Conservation (phyloP, 2,113 vertebrate genomes). For the Equus przewalskii region DNA sequence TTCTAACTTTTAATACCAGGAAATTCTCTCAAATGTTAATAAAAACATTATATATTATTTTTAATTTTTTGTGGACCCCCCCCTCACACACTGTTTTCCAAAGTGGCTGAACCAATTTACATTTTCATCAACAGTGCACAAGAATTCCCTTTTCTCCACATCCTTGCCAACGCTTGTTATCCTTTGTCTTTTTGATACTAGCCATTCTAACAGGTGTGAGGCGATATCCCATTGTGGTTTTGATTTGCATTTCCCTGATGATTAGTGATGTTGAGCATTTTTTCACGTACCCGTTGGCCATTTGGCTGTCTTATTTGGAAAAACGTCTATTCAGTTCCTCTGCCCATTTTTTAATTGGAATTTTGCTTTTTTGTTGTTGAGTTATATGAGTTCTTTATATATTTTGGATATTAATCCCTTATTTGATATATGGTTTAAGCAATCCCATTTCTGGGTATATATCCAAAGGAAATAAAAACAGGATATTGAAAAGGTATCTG, state of each 20-base stretch:
- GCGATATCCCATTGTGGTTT: neutral
- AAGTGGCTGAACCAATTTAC: neutral
- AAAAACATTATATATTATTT: neutral
- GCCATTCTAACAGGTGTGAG: neutral
- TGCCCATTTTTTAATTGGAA: neutral
- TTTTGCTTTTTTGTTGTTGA: neutral
- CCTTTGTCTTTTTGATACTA: neutral
- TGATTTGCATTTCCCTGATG: neutral
- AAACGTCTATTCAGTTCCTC: neutral
- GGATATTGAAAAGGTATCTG: neutral
- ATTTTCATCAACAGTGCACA: neutral
- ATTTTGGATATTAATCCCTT: neutral
- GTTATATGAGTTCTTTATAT: neutral
- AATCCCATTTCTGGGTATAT: neutral
- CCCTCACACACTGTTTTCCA: neutral
- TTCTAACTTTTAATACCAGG: neutral
- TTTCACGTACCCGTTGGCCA: neutral
- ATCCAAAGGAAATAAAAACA: neutral
- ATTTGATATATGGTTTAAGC: neutral
- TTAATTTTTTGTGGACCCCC: neutral
- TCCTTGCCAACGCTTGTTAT: neutral
- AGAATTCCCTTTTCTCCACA: neutral
- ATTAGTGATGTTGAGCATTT: neutral
- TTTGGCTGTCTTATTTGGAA: neutral
- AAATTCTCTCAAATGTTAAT: conserved; percentile 31